Conservation (phyloP, 2,888 invertebrate genomes). For the Spisula subtruncata region DNA sequence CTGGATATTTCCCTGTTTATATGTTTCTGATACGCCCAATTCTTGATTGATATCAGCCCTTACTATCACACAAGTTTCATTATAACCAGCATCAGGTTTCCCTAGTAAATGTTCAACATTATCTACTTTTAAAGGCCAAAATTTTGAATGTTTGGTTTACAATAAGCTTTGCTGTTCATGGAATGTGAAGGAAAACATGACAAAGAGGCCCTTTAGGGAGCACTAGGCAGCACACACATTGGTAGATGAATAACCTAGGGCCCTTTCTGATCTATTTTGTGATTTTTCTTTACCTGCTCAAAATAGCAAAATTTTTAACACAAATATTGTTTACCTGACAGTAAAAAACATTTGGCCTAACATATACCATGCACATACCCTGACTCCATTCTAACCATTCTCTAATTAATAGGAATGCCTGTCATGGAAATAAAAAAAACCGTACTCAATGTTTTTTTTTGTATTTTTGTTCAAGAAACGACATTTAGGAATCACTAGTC, state of each 20-base stretch:
- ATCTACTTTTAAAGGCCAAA: too few relatives aligned
- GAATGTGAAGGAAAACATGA: too few relatives aligned
- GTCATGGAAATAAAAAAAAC: constrained; percentile 22
- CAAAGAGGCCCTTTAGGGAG: too few relatives aligned
- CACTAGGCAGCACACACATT: too few relatives aligned
- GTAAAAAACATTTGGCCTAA: too few relatives aligned
- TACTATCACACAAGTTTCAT: background rate
- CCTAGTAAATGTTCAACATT: background rate
- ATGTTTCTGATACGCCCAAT: background rate
- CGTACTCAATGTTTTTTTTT: background rate
- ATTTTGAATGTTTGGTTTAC: too few relatives aligned
- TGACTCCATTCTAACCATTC: background rate
- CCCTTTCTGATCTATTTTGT: too few relatives aligned
- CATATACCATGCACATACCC: background rate
- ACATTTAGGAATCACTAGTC: background rate
- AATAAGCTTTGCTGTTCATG: too few relatives aligned
- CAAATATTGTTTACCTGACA: too few relatives aligned
- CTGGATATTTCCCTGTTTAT: background rate
- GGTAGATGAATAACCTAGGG: too few relatives aligned
- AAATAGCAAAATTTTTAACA: too few relatives aligned
- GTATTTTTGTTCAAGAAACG: background rate
- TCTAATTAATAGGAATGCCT: constrained; percentile 24
- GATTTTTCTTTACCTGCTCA: too few relatives aligned
- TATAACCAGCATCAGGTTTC: background rate
- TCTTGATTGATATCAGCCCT: background rate